Evolutionary conservation across 2,113 vertebrate species (phyloP), one percentile per base, ranked within the genome.

Genomic region (Rhinoderma darwinii): DNA sequence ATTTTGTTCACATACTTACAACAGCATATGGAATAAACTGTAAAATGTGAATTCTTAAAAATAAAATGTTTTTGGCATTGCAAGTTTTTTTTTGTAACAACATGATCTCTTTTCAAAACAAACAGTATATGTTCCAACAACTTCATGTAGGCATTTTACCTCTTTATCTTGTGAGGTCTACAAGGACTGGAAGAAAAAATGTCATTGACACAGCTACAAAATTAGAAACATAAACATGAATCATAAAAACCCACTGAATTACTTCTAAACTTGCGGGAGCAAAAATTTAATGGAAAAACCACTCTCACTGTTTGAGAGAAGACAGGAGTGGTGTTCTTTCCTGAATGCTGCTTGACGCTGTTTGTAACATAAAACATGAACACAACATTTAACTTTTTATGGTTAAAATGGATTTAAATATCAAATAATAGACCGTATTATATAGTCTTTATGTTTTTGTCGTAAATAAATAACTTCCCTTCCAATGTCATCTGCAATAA

Each of bases 141-240:
- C 32, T 51, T 54, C 27, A 54, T 78, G 76, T 35, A 78, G 47
- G 17, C 76, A 78, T 78, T 37, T 54, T 54, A 78, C 17, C 32
- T 22, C 76, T 78, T 54, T 78, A 78, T 54, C 76, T 54, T 78
- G 76, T 54, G 76, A 78, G 76, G 76, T 78, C 76, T 54, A 50
- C 17, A 51, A 77, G 10, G n/a, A 32, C 27, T 66, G 44, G 74
- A n/a, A 77, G 43, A 50, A 50, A n/a, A 77, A 77, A 75, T 37
- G 43, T 50, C 74, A 77, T 77, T 32, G 43, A 77, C 32, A 77
- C n/a, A 50, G 27, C 74, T 78, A 54, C 76, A 78, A 35, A 54
- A 54, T 54, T 78, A 54, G 17, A 78, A 78, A 37, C 47, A 78
- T 51, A 78, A 78, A 78, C 76, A 78, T 78, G 76, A 54, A 50